Evolutionary conservation across 2,888 invertebrate species (phyloP).

Genomic region (Ophion slaviceki): DNA sequence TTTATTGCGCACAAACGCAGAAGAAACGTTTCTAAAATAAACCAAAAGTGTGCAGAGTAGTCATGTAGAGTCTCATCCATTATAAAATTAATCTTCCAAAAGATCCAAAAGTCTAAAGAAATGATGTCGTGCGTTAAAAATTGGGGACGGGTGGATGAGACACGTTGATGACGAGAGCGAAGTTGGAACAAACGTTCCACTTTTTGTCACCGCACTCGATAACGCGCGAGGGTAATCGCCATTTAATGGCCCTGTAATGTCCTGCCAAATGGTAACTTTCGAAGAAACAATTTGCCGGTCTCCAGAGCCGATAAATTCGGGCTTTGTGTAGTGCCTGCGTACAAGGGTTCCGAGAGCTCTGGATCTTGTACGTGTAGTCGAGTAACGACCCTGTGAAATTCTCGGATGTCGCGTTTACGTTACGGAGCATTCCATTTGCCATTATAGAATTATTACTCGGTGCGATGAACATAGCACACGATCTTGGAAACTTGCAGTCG

Average conservation of each 20-base stretch:
- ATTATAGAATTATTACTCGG: slow-evolving; percentile 19
- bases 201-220: slow-evolving; percentile 78
- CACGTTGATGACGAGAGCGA: slow-evolving; percentile 20
- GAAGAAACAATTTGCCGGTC: slow-evolving; percentile 79
- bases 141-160: neutral
- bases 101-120: neutral
- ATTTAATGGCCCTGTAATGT: slow-evolving; percentile 82
- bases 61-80: too few relatives aligned
- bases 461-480: slow-evolving; percentile 3
- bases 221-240: slow-evolving; percentile 79
- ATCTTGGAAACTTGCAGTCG: slow-evolving; percentile 4
- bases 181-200: slow-evolving; percentile 67
- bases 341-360: neutral
- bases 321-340: slow-evolving; percentile 62
- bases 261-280: slow-evolving; percentile 70
- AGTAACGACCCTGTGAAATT: slow-evolving; percentile 33
- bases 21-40: neutral
- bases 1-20: neutral
- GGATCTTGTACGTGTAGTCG: slow-evolving; percentile 10
- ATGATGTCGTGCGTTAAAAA: neutral
- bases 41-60: too few relatives aligned
- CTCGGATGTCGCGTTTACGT: slow-evolving; percentile 14
- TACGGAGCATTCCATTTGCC: slow-evolving; percentile 33
- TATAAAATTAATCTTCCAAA: too few relatives aligned
- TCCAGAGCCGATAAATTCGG: slow-evolving; percentile 80